Conservation (phyloP, 1,140 invertebrate species). For the Watersipora subatra region DNA sequence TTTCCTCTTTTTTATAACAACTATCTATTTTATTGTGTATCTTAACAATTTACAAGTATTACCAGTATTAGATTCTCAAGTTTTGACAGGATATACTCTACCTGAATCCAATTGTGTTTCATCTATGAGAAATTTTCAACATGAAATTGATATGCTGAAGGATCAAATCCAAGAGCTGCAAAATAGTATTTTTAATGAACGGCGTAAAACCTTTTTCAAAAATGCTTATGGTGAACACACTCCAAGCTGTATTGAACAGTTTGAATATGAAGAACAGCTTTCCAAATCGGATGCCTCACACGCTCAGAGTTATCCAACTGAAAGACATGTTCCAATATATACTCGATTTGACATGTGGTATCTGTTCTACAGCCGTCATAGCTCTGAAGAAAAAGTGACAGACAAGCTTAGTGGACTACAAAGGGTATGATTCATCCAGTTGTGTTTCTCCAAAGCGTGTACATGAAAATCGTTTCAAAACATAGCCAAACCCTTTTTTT, state of each 20-base stretch:
- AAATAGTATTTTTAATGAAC: background rate
- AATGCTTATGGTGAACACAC: too few species aligned
- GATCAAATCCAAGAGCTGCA: background rate
- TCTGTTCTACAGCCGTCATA: background rate
- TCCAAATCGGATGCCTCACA: background rate
- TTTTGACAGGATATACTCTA: background rate
- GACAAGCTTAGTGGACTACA: background rate
- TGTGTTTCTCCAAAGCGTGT: too few species aligned
- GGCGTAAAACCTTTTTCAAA: too few species aligned
- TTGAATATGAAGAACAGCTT: background rate
- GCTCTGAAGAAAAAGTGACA: background rate
- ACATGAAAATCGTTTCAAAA: too few species aligned
- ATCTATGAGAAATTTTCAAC: background rate
- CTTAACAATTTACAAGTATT: too few species aligned
- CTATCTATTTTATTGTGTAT: too few species aligned
- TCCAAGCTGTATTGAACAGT: background rate
- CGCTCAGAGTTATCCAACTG: background rate
- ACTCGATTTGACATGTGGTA: background rate
- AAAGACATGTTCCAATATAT: background rate
- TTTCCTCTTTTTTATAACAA: too few species aligned
- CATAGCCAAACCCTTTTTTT: too few species aligned
- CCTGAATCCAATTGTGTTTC: background rate
- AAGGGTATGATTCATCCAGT: too few species aligned
- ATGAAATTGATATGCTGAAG: background rate
- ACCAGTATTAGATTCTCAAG: too few species aligned